Evolutionary conservation across 1,140 invertebrate genomes (phyloP).

Genomic region (Pseudomyrmex dendroicus): DNA sequence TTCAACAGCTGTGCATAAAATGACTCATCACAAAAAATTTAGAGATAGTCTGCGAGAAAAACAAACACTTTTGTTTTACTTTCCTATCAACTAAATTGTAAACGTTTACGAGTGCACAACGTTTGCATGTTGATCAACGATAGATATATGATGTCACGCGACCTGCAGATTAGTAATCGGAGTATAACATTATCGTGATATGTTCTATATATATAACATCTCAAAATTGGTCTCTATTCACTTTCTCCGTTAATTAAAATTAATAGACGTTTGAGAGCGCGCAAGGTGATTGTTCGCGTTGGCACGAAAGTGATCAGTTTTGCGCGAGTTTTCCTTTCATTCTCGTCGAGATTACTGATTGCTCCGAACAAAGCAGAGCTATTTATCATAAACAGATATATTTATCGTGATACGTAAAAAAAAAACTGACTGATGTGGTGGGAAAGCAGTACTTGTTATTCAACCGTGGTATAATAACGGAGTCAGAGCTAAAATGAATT

Average conservation of each 20-base stretch:
- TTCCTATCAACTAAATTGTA: background rate
- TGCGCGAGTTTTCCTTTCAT: conserved; percentile 63
- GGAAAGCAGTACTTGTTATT: background rate
- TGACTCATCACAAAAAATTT: too few species aligned
- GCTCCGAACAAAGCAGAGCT: conserved; percentile 7
- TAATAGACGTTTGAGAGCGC: conserved; percentile 68
- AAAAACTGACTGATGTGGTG: background rate
- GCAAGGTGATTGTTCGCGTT: conserved; percentile 52
- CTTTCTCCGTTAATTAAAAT: conserved; percentile 76
- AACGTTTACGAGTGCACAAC: background rate
- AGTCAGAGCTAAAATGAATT: background rate
- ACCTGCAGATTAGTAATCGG: conserved; percentile 22
- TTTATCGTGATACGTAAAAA: conserved; percentile 18
- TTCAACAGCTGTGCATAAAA: too few species aligned
- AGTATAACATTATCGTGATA: conserved; percentile 23
- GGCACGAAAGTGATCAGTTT: conserved; percentile 64
- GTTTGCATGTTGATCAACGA: conserved; percentile 2
- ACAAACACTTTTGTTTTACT: background rate
- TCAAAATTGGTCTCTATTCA: conserved; percentile 53
- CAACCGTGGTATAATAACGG: background rate
- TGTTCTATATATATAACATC: background rate
- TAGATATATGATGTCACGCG: conserved; percentile 22
- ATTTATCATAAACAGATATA: background rate
- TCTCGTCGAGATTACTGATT: conserved; percentile 46
- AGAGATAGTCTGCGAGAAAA: background rate